These are phyloP conservation scores for Festucalex cinctus DNA, from an alignment of 2,113 vertebrate genomes.

Conservation along the genomic window DNA sequence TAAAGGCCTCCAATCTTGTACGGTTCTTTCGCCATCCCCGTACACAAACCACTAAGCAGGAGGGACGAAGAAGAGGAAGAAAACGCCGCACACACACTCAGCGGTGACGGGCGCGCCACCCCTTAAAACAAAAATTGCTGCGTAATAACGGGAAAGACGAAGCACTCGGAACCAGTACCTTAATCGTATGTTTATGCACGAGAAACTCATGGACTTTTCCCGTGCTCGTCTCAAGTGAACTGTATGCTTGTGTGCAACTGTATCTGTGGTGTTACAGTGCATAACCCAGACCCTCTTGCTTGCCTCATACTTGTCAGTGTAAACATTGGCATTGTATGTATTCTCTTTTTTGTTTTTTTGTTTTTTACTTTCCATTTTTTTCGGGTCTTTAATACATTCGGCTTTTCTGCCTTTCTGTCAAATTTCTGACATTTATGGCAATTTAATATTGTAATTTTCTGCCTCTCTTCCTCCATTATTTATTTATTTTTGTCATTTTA, in stretches of 20 bases:
- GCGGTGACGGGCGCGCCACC: conserved; percentile 50
- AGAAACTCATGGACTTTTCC: conserved; percentile 3
- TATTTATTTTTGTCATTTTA: too few relatives aligned
- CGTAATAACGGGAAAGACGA: conserved; percentile 40
- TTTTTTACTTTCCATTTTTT: too few relatives aligned
- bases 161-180: background rate
- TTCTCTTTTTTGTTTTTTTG: too few relatives aligned
- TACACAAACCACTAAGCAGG: conserved; percentile 28
- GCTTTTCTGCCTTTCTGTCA: too few relatives aligned
- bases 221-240: background rate
- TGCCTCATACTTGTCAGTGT: background rate
- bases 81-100: conserved; percentile 13
- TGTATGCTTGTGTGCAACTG: background rate
- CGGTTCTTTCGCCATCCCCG: conserved; percentile 54
- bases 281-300: background rate
- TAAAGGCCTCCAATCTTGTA: conserved; percentile 49
- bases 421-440: too few relatives aligned
- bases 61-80: background rate
- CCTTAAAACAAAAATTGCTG: conserved; percentile 35
- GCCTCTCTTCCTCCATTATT: too few relatives aligned
- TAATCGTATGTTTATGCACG: background rate
- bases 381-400: too few relatives aligned
- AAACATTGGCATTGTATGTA: background rate
- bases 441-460: too few relatives aligned
- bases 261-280: background rate